Base-by-base conservation (phyloP, 2,113 vertebrate species). In the Thalassarche chlororhynchos region DNA sequence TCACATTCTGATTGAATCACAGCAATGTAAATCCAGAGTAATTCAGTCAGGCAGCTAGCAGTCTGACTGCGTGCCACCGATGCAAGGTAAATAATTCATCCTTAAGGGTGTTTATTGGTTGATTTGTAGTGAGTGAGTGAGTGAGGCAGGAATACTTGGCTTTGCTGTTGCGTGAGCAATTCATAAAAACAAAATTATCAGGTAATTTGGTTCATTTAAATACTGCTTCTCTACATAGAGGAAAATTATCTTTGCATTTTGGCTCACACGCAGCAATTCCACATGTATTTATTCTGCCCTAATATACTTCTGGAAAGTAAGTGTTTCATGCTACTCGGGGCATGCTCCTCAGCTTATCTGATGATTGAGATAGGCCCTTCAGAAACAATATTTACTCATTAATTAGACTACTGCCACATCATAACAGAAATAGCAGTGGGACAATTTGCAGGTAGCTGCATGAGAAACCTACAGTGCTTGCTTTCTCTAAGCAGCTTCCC, bases 121-220 rank as follows among this genome's bases (percentile, higher is more conserved):
- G 91, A 79, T 86, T 91, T 88, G 86, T 16, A 92, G 74, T 55
- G 92, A 94, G 71, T 24, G 92, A 94, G 71, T 24, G 75, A 89
- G n/a, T 10, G 84, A 96, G 87, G 89, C 91, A 88, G 78, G 89
- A 94, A 54, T 64, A 74, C 78, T 80, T 96, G 93, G 91, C 87
- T 86, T 95, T 90, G 90, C 93, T 83, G 89, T 79, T 96, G 84
- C 32, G 4, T 69, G 82, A 93, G 91, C 93, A 88, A 90, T 91
- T 97, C 75, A 90, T 96, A 94, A 93, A 88, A 95, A 29, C 91
- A 89, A 96, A 96, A 95, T 94, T 88, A 93, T 83, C 18, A 26
- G 79, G 71, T 96, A 95, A 96, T 96, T 97, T 91, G 55, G 24
- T 93, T 96, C 75, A 90, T 95, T 97, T 97, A 68, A 95, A 93